A percentile compares a stretch with the other conserved stretches of the same genome.
These are phyloP conservation scores for Catagonus wagneri DNA, from an alignment of 2,113 vertebrate genomes.

Conservation along the genomic window DNA sequence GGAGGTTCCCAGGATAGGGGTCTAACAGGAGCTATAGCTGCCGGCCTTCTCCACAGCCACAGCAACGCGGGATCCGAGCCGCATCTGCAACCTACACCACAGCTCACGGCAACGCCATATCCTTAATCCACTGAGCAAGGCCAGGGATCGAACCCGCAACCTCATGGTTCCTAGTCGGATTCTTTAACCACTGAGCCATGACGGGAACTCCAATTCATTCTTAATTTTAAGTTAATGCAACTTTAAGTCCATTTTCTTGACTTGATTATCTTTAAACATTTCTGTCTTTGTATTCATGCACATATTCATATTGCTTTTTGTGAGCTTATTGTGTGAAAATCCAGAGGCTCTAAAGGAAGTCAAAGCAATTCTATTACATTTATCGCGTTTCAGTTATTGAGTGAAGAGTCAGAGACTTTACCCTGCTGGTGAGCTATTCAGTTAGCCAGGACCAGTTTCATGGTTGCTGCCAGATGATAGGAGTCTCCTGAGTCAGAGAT, in stretches of 20 bases:
- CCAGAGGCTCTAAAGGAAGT: background rate
- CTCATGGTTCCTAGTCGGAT: too few relatives aligned
- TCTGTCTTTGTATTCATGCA: background rate
- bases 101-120: too few relatives aligned
- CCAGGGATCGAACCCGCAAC: too few relatives aligned
- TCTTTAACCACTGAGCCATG: too few relatives aligned
- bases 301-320: background rate
- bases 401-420: background rate
- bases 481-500: background rate
- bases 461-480: background rate
- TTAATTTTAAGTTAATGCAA: constrained; percentile 35
- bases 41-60: too few relatives aligned
- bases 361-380: background rate
- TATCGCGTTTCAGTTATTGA: background rate
- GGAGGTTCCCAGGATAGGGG: too few relatives aligned
- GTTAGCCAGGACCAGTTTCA: background rate
- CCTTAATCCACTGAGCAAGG: too few relatives aligned
- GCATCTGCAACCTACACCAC: too few relatives aligned
- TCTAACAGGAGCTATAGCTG: too few relatives aligned
- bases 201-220: too few relatives aligned
- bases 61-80: too few relatives aligned
- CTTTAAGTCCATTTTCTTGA: background rate
- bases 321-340: background rate
- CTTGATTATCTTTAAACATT: background rate
- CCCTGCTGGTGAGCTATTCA: background rate